Conservation (phyloP, 2,797 vertebrate genomes). For the Halcyon leucocephala region DNA sequence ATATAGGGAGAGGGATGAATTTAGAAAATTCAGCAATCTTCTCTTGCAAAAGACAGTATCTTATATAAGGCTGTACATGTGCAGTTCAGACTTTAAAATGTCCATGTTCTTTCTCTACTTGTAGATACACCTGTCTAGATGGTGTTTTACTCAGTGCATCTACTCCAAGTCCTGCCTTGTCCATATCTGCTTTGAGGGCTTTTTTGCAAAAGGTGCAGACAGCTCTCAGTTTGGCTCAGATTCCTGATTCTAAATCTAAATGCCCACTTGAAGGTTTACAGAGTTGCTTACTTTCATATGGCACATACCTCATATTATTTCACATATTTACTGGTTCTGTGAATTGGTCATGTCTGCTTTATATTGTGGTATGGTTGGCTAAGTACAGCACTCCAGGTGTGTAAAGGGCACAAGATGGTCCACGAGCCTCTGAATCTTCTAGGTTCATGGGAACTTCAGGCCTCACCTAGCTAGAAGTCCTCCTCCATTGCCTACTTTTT, state of each 20-base stretch:
- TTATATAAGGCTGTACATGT: background rate
- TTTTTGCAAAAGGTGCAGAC: background rate
- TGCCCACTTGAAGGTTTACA: background rate
- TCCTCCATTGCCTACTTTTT: background rate
- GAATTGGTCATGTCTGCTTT: background rate
- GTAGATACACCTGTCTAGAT: background rate
- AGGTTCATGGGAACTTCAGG: background rate
- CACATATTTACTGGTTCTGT: background rate
- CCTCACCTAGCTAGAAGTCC: background rate
- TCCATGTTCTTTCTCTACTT: fast-evolving
- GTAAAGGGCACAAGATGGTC: background rate
- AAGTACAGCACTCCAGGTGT: background rate
- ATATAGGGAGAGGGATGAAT: background rate
- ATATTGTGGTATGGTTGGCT: background rate
- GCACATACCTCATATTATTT: background rate
- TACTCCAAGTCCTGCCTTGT: background rate
- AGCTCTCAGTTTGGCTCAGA: background rate
- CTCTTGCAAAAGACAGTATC: background rate
- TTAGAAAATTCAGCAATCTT: background rate
- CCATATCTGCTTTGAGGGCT: fast-evolving
- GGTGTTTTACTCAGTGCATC: background rate
- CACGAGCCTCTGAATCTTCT: background rate
- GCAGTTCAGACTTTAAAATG: background rate
- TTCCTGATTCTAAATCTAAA: background rate
- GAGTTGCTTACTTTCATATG: background rate